Base-by-base conservation (phyloP, 2,113 vertebrate species). In the Chionis minor region DNA sequence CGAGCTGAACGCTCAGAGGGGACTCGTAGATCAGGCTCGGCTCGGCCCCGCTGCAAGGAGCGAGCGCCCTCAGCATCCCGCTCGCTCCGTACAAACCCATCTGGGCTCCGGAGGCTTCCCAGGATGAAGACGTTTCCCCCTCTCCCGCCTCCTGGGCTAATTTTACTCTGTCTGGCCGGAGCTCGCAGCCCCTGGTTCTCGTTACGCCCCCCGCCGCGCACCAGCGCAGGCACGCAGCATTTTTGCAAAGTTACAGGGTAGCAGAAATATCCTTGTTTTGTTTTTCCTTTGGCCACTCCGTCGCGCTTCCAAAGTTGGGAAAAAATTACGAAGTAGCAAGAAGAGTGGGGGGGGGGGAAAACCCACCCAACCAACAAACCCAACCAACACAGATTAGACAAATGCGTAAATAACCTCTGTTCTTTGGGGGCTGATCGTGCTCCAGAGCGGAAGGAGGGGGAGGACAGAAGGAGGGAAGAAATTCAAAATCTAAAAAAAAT, bases 121-220 rank as follows among this genome's bases (percentile, higher is more conserved):
- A n/a, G 88, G 85, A 80, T 56, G 85, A 69, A 86, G 81, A 44
- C 11, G 66, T 20, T 90, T 82, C 90, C 86, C 82, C 19, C 38
- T 90, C 71, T 72, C 88, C 86, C 35, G 44, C 95, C 90, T 91
- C 92, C 92, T 22, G 6, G 23, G 93, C 84, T 96, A 49, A 91
- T 92, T 96, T 91, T 81, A 79, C 81, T 72, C 61, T 4, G 15
- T 81, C 96, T 95, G 95, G 93, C 91, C 81, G 8, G 86, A 40
- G 92, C 91, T 83, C 55, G 10, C 94, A 83, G 94, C 86, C 88
- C 90, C 86, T 96, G 91, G 56, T 91, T 94, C 93, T 94, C 84
- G 94, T 97, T 94, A 81, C 42, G 23, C 52, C 67, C 49, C 94
- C 93, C 49, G 84, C 52, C 17, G 91, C 3, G 94, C 77, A 35